Base-by-base conservation (phyloP, 2,888 invertebrate species). In the Nudaria mundana region DNA sequence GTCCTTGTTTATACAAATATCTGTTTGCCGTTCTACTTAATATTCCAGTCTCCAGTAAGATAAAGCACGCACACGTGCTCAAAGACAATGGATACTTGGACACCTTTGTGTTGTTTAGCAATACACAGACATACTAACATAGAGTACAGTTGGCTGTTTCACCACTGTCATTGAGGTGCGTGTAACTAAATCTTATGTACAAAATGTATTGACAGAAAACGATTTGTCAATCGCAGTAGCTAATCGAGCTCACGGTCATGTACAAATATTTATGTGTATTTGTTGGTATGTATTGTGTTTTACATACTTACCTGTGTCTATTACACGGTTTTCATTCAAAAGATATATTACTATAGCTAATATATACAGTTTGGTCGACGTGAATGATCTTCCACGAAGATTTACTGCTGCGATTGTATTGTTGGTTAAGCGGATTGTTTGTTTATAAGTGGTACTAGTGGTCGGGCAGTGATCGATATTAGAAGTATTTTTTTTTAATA, bases 1-100 rank as follows among this genome's bases (percentile, higher is more conserved):
- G n/a, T n/a, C n/a, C n/a, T n/a, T n/a, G n/a, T n/a, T n/a, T n/a
- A n/a, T 18, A 18, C 20, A 2, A 20, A 20, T 20, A 8, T 20
- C 20, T 20, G 6, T 20, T 20, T 20, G n/a, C 15, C 3, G n/a
- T 14, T 15, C 14, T 28, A 15, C 18, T 30, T 30, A 30, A 30
- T 30, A 30, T 30, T 25, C 24, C 10, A 12, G 10, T 16, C 15
- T 30, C 13, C 40, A 38, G 10, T 37, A 48, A 48, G 41, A 43
- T 44, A 49, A 44, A 49, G 20, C 5, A 18, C 14, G 40, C 44
- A 66, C 73, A 70, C 75, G 71, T 70, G 76, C 65, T 63, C 55
- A 29, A 28, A 65, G 57, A 76, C 74, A 76, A 77, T 71, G 63
- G 66, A 40, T 66, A 66, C 63, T 44, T 44, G n/a, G 61, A 68